These are phyloP conservation scores for Mellilla xanthometata DNA, from an alignment of 2,888 invertebrate genomes.

Conservation along the genomic window DNA sequence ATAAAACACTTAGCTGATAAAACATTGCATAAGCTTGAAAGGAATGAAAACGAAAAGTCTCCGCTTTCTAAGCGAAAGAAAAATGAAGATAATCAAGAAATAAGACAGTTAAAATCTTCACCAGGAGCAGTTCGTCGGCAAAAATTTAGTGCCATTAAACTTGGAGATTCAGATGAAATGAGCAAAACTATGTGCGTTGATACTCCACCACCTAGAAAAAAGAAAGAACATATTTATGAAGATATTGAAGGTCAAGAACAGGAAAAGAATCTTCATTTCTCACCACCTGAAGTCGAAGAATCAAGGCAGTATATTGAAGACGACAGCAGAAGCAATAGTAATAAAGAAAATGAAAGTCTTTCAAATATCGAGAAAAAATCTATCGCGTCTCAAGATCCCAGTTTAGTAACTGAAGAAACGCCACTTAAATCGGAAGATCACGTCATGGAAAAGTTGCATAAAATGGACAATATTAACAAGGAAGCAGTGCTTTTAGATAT, in stretches of 20 bases:
- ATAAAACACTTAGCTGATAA: conserved; percentile 85
- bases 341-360: conserved; percentile 73
- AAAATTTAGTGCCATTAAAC: conserved; percentile 75
- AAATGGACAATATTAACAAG: conserved; percentile 54
- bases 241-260: conserved; percentile 76
- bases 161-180: conserved; percentile 77
- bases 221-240: conserved; percentile 85
- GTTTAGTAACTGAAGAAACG: conserved; percentile 65
- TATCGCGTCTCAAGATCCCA: conserved; percentile 72
- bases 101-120: conserved; percentile 83
- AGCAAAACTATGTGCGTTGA: conserved; percentile 71
- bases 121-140: conserved; percentile 82
- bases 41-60: conserved; percentile 66
- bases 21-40: conserved; percentile 79
- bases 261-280: conserved; percentile 76
- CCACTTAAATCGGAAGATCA: conserved; percentile 62
- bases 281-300: conserved; percentile 60
- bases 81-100: conserved; percentile 82
- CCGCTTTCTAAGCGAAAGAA: conserved; percentile 69
- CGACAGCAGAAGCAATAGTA: conserved; percentile 51
- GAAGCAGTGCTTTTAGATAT: conserved; percentile 65
- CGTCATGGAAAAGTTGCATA: conserved; percentile 73
- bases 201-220: conserved; percentile 72
- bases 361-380: conserved; percentile 64
- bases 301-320: conserved; percentile 30